Base-by-base conservation (phyloP, 2,888 invertebrate genomes). In the Andrena minutula region DNA sequence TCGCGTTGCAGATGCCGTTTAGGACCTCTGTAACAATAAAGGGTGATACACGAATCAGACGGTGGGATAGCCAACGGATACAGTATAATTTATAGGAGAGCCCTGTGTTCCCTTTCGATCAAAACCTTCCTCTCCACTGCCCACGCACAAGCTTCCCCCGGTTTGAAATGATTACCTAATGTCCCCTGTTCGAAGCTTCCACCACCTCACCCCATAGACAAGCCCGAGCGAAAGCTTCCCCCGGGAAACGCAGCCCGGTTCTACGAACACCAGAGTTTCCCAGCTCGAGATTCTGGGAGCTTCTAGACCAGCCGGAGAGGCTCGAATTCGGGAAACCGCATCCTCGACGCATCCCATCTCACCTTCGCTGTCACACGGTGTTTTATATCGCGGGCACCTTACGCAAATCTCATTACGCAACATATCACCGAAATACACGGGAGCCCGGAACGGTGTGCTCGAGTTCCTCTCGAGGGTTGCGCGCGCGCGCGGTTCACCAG, bases 1-100 rank as follows among this genome's bases (percentile, higher is more conserved):
- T 92, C 74, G 93, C 92, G 87, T 94, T 94, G 90, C 94, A 94
- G 89, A 94, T 94, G 84, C 94, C 94, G 84, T 94, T 94, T 77
- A 94, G 91, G 82, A 94, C 94, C 89, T 94, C 94, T 94, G 92
- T 53, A 93, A 94, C 85, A 92, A 83, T 91, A 87, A 91, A 85
- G 74, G 68, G 85, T 69, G 65, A 77, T 78, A 73, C 16, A 2
- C 56, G 28, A 35, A n/a, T 79, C 77, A 79, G 32, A 49, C 10
- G 26, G 7, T 60, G 28, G 60, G 12, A 30, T 20, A n/a, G 60
- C n/a, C 16, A 30, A n/a, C 30, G 28, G 56, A 10, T 26, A 26
- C 28, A 58, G 10, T 58, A 28, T 58, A 20, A 26, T 58, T 26
- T 58, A 28, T 28, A 10, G 26, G 58, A 28, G 1, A 58, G 4